Conservation (phyloP, 2,888 invertebrate genomes). For the Koerneria pararmatus region DNA sequence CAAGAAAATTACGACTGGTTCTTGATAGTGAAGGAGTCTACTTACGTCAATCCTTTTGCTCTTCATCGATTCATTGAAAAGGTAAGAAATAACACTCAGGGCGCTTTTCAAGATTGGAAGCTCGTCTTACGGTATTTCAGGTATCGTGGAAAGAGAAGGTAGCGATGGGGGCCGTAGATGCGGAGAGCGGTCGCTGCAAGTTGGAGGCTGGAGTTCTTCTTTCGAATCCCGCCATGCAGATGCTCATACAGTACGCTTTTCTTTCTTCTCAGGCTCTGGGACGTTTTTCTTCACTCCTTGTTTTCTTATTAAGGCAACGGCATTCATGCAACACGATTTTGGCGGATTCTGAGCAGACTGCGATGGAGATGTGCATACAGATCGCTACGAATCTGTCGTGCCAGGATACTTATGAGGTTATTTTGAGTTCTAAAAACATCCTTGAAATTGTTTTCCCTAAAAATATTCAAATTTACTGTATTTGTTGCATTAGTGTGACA, state of each 20-base stretch:
- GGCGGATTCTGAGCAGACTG: constrained; percentile 43
- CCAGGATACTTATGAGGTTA: constrained; percentile 34
- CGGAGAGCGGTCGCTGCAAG: constrained; percentile 60
- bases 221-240: constrained; percentile 79
- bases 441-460: not conserved
- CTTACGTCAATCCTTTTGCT: constrained; percentile 78
- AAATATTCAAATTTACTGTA: constrained; percentile 23
- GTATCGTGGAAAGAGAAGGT: constrained; percentile 50
- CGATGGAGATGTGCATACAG: constrained; percentile 53
- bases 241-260: constrained; percentile 65
- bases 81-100: constrained; percentile 24
- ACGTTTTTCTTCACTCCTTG: no score
- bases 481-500: not conserved
- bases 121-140: constrained; percentile 23
- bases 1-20: constrained; percentile 83
- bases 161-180: constrained; percentile 35
- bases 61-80: constrained; percentile 69
- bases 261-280: no score
- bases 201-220: constrained; percentile 80
- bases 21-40: constrained; percentile 78
- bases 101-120: not conserved
- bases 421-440: not conserved
- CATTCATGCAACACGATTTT: constrained; percentile 42
- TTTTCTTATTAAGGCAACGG: constrained; percentile 48
- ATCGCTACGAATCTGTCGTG: constrained; percentile 52